phyloP scores from a whole-genome alignment of 1,140 invertebrate genomes.

The Spodoptera litura region DNA sequence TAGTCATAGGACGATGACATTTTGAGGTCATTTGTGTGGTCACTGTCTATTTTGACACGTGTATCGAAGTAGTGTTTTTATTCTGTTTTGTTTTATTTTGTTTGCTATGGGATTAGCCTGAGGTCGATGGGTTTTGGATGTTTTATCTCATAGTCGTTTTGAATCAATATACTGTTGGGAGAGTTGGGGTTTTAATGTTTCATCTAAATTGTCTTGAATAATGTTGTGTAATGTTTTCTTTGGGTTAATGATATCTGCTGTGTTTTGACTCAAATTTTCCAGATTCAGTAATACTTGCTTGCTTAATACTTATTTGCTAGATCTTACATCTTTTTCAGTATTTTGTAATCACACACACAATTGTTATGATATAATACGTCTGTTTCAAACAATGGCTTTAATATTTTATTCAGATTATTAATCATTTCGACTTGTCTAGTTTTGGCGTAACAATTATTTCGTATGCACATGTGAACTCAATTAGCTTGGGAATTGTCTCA shows the following conservation, averaged over 20 bases:
- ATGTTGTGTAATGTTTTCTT: constrained; percentile 2
- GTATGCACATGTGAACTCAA: neutral
- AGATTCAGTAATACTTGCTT: too few species aligned
- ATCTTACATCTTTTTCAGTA: too few species aligned
- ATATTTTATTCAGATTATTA: constrained; percentile 13
- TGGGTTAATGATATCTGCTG: too few species aligned
- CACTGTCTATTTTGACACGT: constrained; percentile 24
- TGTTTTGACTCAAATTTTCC: too few species aligned
- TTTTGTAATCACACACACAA: neutral
- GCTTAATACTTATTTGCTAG: too few species aligned
- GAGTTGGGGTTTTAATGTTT: neutral
- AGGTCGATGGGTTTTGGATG: neutral
- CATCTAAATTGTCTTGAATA: neutral
- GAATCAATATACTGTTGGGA: neutral
- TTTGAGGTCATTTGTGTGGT: constrained; percentile 46
- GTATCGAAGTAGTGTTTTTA: constrained; percentile 28
- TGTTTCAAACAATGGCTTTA: neutral
- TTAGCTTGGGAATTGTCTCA: constrained; percentile 5
- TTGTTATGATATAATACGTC: neutral
- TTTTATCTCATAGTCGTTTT: neutral
- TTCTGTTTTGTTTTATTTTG: neutral
- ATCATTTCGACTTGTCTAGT: neutral
- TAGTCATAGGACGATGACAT: constrained; percentile 48
- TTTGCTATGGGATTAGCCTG: neutral
- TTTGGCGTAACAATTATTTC: neutral